Base-by-base conservation (phyloP, 2,113 vertebrate species). In the Oenanthe oenanthe region DNA sequence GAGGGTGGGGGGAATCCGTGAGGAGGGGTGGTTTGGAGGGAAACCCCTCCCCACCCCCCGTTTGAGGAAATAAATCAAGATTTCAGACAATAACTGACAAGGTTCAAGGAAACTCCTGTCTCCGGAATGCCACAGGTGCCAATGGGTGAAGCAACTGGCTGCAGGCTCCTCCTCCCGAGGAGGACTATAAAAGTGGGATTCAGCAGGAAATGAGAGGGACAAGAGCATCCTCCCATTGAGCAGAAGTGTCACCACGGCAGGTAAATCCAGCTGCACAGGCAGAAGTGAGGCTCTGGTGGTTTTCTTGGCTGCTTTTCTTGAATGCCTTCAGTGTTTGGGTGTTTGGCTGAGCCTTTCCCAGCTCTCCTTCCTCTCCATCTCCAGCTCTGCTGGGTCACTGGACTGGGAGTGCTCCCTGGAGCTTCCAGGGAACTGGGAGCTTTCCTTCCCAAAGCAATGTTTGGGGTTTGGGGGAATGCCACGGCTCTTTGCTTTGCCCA, bases 161-260 rank as follows among this genome's bases (percentile, higher is more conserved):
- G 13, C 67, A 71, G 71, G 89, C 95, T 96, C 97, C 96, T 96
- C 97, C 97, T 94, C 32, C 81, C 3, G 25, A 73, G 67, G 53
- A 96, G 89, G 54, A 95, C 85, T 95, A 97, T 97, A 97, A 97
- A 96, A 92, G n/a, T 65, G 91, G 74, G 67, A 20, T 84, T 56
- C 7, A 97, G 89, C 97, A 97, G 95, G 97, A 97, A 97, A 97
- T 97, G 91, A 96, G 78, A 94, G 82, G 91, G 91, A 97, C 92
- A 97, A 85, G 92, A 96, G 47, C 96, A 88, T 92, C 91, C 54
- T 96, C 75, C 85, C 91, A 76, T 40, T 96, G 78, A 84, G 87
- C 94, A 2, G 85, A 95, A 94, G 88, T 91, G 93, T 88, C 95
- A 95, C 74, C 95, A 93, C 70, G 85, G 66, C 95, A 97, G 96